phyloP scores from a whole-genome alignment of 1,140 invertebrate species.

The Drosophila parabipectinata region DNA sequence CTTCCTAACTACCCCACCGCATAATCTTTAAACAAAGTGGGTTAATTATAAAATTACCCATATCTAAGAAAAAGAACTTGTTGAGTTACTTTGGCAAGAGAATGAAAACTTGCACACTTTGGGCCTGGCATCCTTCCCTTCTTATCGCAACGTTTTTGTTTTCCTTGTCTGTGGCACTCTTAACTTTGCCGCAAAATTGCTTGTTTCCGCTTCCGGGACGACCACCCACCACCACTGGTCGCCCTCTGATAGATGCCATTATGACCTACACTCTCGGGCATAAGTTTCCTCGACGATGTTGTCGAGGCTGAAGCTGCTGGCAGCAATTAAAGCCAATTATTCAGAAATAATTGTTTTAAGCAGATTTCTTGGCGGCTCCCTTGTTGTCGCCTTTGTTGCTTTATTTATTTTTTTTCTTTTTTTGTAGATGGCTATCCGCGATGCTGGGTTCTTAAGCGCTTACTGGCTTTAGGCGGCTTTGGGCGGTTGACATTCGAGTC shows the following conservation, averaged over 20 bases:
- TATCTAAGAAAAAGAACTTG: conserved; percentile 33
- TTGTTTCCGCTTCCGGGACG: conserved; percentile 79
- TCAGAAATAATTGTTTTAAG: conserved; percentile 83
- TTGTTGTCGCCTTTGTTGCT: conserved; percentile 20
- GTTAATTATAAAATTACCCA: conserved; percentile 34
- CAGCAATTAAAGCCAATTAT: conserved; percentile 84
- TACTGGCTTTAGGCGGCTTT: conserved; percentile 15
- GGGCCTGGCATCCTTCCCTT: conserved; percentile 23
- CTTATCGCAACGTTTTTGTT: conserved; percentile 44
- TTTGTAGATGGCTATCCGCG: conserved; percentile 7
- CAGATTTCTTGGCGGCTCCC: conserved; percentile 62
- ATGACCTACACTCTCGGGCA: conserved; percentile 72
- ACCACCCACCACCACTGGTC: conserved; percentile 44
- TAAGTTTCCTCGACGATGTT: conserved; percentile 52
- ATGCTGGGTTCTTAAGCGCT: conserved; percentile 15
- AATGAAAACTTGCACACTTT: conserved; percentile 38
- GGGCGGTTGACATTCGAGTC: conserved; percentile 48
- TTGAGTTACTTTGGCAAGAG: conserved; percentile 36
- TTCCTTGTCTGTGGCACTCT: conserved; percentile 66
- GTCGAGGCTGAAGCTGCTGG: conserved; percentile 44
- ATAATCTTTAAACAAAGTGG: conserved; percentile 3
- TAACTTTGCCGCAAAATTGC: conserved; percentile 83
- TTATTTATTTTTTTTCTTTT: conserved; percentile 21
- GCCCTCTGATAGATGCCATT: conserved; percentile 80
- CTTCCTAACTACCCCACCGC: neutral